Conservation (phyloP, 23 tunicate genomes). For the Trididemnum clinides region DNA sequence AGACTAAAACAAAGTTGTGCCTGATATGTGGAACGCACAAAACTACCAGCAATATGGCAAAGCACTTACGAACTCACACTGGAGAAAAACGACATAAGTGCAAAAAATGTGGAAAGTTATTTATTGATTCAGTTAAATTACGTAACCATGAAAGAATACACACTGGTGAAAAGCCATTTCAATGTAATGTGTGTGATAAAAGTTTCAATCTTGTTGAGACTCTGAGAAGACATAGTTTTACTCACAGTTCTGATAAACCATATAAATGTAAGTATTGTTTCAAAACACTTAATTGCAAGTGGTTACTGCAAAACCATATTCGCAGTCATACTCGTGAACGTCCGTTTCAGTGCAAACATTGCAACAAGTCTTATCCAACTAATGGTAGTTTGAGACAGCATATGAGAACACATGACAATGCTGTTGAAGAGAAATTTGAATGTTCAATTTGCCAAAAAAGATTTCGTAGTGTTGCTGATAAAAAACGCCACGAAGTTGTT, state of each 20-base stretch:
- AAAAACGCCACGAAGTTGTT: background rate
- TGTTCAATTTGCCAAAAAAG: background rate
- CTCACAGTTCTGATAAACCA: background rate
- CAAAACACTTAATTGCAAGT: background rate
- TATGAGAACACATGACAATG: background rate
- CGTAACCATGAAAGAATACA: background rate
- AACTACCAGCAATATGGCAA: background rate
- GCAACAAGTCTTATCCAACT: background rate
- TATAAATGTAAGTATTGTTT: background rate
- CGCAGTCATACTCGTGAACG: background rate
- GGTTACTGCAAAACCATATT: background rate
- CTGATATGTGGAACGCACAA: background rate
- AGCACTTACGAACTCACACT: background rate
- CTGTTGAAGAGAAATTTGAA: background rate
- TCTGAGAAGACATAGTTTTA: background rate
- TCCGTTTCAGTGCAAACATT: background rate
- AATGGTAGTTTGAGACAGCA: background rate
- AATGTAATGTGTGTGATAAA: background rate
- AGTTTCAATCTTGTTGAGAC: background rate
- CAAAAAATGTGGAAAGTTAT: background rate
- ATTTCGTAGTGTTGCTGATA: background rate
- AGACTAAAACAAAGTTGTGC: background rate
- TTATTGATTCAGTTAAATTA: background rate
- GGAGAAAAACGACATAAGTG: background rate
- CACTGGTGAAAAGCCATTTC: background rate